These are phyloP conservation scores for Aricia artaxerxes DNA, from an alignment of 2,888 invertebrate species.

Conservation along the genomic window DNA sequence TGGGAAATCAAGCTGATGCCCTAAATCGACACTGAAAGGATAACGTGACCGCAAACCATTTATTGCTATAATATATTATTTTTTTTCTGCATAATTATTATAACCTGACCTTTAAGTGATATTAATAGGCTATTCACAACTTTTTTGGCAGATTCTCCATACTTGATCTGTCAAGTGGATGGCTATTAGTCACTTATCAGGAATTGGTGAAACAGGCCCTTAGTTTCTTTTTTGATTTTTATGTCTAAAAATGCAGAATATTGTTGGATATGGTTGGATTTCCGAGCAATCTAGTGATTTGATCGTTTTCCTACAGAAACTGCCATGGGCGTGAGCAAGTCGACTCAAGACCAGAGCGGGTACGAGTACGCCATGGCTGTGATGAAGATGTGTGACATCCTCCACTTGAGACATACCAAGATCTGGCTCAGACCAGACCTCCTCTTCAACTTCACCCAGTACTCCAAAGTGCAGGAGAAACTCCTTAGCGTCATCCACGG, in stretches of 20 bases:
- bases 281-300: background rate
- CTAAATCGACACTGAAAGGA: background rate
- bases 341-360: slow-evolving; percentile 89
- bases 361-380: slow-evolving; percentile 93
- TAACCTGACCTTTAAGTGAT: no score
- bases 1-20: slow-evolving; percentile 10
- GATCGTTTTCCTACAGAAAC: slow-evolving; percentile 81
- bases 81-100: background rate
- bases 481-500: slow-evolving; percentile 89
- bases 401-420: slow-evolving; percentile 90
- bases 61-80: background rate
- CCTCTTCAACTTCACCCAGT: slow-evolving; percentile 87
- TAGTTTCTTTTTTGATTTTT: background rate
- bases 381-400: slow-evolving; percentile 94
- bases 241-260: background rate
- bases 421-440: slow-evolving; percentile 89
- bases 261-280: background rate
- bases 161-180: no score
- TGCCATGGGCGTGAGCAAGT: slow-evolving; percentile 93
- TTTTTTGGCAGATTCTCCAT: no score
- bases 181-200: no score
- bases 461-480: slow-evolving; percentile 87
- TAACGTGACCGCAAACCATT: background rate
- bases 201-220: no score
- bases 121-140: no score